Evolutionary conservation across 2,888 invertebrate genomes (phyloP).

Genomic region (Heliconius cydno): DNA sequence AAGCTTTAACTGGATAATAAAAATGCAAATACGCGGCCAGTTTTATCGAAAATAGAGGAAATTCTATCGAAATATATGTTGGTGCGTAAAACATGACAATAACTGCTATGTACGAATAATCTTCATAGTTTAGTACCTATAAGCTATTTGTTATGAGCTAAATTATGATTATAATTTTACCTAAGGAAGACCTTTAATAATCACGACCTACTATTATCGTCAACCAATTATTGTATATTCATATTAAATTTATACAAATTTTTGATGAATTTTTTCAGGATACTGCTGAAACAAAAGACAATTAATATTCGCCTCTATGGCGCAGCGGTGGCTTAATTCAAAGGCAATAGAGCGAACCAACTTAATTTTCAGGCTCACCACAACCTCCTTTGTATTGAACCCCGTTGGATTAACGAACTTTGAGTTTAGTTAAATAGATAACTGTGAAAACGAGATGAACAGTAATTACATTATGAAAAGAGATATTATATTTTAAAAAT

Average conservation of each 20-base stretch:
- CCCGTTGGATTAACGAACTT: constrained; percentile 74
- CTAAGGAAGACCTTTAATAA: neutral
- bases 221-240: neutral
- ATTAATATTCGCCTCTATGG: constrained; percentile 44
- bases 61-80: neutral
- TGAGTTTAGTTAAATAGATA: constrained; percentile 59
- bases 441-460: constrained; percentile 43
- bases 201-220: neutral
- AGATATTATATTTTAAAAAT: neutral
- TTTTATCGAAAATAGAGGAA: constrained; percentile 18
- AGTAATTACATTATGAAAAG: constrained; percentile 27
- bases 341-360: constrained; percentile 79
- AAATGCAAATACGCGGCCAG: constrained; percentile 23
- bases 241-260: neutral
- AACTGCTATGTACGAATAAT: neutral
- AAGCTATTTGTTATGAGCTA: too few species aligned
- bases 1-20: constrained; percentile 26
- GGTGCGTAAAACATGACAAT: constrained; percentile 1
- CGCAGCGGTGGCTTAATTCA: constrained; percentile 69
- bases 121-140: neutral
- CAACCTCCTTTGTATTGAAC: constrained; percentile 78
- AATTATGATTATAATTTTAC: too few species aligned
- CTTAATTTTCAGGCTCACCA: constrained; percentile 81
- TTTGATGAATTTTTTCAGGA: neutral
- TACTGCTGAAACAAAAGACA: constrained; percentile 8